phyloP scores from a whole-genome alignment of 2,797 vertebrate genomes.

The Semotilus atromaculatus region DNA sequence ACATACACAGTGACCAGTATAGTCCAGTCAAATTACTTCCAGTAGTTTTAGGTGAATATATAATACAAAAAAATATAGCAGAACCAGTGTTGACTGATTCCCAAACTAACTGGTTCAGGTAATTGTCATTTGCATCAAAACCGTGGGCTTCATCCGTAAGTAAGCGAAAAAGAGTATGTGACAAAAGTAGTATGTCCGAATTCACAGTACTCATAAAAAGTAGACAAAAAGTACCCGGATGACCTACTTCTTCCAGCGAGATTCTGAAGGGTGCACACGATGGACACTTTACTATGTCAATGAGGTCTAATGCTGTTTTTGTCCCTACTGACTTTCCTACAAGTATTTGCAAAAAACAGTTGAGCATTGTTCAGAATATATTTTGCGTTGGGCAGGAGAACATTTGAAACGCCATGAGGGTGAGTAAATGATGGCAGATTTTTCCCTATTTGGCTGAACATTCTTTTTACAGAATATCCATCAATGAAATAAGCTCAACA shows the following conservation, averaged over 20 bases:
- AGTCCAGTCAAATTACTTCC: neutral
- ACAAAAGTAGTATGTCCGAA: too few species aligned
- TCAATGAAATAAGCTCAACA: neutral
- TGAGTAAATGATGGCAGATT: neutral
- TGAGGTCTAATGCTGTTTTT: neutral
- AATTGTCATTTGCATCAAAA: too few species aligned
- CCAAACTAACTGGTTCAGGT: too few species aligned
- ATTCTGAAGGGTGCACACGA: too few species aligned
- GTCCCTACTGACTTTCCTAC: neutral
- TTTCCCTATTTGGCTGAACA: neutral
- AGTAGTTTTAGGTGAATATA: neutral
- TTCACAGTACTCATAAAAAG: too few species aligned
- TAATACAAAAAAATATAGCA: neutral
- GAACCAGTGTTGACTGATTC: neutral
- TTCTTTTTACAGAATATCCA: neutral
- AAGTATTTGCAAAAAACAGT: neutral
- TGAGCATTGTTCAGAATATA: neutral
- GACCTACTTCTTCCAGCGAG: too few species aligned
- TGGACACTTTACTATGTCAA: neutral
- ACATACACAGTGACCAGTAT: neutral
- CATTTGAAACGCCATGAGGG: neutral
- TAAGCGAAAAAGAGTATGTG: too few species aligned
- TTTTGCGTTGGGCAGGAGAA: neutral
- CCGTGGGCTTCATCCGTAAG: too few species aligned
- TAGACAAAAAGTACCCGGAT: too few species aligned